Conservation (phyloP, 1,140 invertebrate species). For the Acromyrmex heyeri region DNA sequence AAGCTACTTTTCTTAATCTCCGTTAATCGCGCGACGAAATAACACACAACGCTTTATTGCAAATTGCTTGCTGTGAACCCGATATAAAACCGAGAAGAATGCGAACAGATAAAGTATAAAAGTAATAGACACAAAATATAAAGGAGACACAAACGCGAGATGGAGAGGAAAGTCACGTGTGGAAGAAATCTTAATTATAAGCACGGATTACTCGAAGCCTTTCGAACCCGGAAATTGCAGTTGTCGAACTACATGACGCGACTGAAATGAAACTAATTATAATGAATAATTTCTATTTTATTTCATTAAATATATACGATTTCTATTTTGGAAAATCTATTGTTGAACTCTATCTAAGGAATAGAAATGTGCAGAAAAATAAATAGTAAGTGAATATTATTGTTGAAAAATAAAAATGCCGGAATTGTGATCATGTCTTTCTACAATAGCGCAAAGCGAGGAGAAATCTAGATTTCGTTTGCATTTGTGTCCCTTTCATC, state of each 20-base stretch:
- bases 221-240: background rate
- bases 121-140: conserved; percentile 24
- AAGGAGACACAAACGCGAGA: background rate
- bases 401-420: background rate
- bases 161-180: conserved; percentile 16
- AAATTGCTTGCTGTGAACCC: conserved; percentile 45
- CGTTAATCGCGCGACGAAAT: conserved; percentile 37
- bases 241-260: background rate
- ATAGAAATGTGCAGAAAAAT: background rate
- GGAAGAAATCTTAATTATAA: conserved; percentile 31
- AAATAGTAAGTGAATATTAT: background rate
- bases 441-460: background rate
- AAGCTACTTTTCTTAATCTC: conserved; percentile 41
- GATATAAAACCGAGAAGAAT: conserved; percentile 27
- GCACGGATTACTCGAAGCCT: background rate
- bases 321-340: background rate
- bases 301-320: background rate
- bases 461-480: background rate
- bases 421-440: background rate
- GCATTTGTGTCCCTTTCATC: background rate
- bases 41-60: conserved; percentile 38
- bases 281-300: background rate
- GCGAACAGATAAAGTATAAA: conserved; percentile 26
- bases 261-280: background rate
- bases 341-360: background rate